Evolutionary conservation across 2,113 vertebrate genomes (phyloP).

Genomic region (Pedionomus torquatus): DNA sequence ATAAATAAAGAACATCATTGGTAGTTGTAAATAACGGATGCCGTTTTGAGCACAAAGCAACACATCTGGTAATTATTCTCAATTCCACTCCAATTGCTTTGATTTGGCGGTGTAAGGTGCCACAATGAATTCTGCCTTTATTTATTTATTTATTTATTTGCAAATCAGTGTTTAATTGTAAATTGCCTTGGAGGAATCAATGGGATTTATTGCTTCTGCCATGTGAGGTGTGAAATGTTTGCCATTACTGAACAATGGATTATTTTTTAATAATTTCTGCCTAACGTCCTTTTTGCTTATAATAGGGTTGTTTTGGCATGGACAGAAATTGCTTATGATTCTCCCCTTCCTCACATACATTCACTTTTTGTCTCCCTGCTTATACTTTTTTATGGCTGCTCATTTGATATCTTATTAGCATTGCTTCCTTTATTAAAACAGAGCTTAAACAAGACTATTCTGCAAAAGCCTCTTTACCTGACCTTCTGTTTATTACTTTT

Average conservation of each 20-base stretch:
- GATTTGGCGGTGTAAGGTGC: constrained; percentile 1
- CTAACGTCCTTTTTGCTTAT: not conserved
- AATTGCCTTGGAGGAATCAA: constrained; percentile 72
- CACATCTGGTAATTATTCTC: constrained; percentile 67
- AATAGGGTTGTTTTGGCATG: not conserved
- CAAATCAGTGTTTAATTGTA: constrained; percentile 74
- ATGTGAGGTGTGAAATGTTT: constrained; percentile 72
- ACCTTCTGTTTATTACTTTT: not conserved
- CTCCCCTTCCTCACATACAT: not conserved
- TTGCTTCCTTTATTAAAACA: not conserved
- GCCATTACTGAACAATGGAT: constrained; percentile 63
- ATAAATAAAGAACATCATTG: constrained; percentile 54
- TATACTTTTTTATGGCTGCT: not conserved
- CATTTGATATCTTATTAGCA: not conserved
- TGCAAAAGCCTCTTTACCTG: not conserved
- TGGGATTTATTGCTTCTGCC: constrained; percentile 71
- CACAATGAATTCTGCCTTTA: constrained; percentile 13
- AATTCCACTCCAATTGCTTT: constrained; percentile 51
- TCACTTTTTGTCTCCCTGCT: not conserved
- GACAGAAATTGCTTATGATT: not conserved
- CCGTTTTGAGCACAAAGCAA: constrained; percentile 47
- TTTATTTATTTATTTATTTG: constrained; percentile 65
- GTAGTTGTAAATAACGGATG: constrained; percentile 51
- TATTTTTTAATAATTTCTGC: constrained; percentile 66
- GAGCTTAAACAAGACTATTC: not conserved